These are phyloP conservation scores for Euspilapteryx auroguttella DNA, from an alignment of 2,888 invertebrate genomes.

Conservation along the genomic window DNA sequence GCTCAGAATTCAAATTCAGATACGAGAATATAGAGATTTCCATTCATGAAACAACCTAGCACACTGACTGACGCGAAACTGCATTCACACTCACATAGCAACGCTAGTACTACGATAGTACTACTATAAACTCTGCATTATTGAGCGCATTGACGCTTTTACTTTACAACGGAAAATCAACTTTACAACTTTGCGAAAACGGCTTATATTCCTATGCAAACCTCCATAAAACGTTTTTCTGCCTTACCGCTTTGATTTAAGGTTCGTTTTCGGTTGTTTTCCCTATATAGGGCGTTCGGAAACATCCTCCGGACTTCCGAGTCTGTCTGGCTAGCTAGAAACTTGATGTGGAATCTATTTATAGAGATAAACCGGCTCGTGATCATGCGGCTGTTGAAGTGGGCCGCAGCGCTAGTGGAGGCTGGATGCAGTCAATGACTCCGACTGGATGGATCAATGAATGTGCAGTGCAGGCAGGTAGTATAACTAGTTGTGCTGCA, in stretches of 20 bases:
- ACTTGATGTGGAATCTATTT: conserved; percentile 21
- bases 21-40: no score
- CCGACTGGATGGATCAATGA: no score
- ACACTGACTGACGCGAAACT: conserved; percentile 12
- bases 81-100: conserved; percentile 15
- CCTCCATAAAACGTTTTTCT: neutral
- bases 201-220: neutral
- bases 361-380: no score
- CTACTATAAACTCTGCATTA: conserved; percentile 8
- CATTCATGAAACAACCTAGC: no score
- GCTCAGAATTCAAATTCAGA: no score
- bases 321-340: conserved; percentile 1
- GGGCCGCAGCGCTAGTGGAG: no score
- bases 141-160: conserved; percentile 2
- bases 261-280: conserved; percentile 12
- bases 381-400: no score
- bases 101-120: conserved; percentile 30
- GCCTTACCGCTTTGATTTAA: conserved; percentile 6
- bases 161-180: conserved; percentile 9
- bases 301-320: conserved; percentile 14
- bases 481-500: no score
- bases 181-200: conserved; percentile 10
- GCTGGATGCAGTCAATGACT: no score
- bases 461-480: no score
- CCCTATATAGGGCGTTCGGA: conserved; percentile 14